phyloP scores from a whole-genome alignment of 2,797 vertebrate genomes.

The Phrynocephalus forsythii region DNA sequence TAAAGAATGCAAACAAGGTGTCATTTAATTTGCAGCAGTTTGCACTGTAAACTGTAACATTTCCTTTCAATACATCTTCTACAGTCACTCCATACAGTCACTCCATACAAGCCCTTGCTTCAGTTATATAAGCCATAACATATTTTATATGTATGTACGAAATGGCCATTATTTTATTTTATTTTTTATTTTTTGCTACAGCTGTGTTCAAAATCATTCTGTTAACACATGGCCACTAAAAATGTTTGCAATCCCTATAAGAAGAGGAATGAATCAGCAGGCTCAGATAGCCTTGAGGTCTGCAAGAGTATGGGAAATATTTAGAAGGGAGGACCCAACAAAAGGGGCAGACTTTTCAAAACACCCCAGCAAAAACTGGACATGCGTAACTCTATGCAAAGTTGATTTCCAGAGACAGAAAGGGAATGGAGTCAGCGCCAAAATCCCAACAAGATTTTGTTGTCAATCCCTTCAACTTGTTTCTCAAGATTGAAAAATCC shows the following conservation, averaged over 20 bases:
- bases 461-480: not conserved
- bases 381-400: not conserved
- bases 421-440: too few relatives aligned
- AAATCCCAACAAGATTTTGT: not conserved
- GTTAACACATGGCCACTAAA: too few relatives aligned
- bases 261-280: not conserved
- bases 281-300: not conserved
- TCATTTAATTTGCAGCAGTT: too few relatives aligned
- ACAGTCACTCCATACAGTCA: too few relatives aligned
- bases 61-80: not conserved
- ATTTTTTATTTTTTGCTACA: too few relatives aligned
- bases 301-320: not conserved
- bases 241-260: not conserved
- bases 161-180: too few relatives aligned
- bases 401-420: not conserved
- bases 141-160: too few relatives aligned
- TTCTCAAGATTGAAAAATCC: not conserved
- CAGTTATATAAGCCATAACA: not conserved
- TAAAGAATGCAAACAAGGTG: too few relatives aligned
- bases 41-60: too few relatives aligned
- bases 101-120: not conserved
- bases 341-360: not conserved
- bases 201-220: too few relatives aligned
- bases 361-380: not conserved
- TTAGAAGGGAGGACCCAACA: not conserved